Evolutionary conservation across 2,113 vertebrate genomes (phyloP), one percentile per base, ranked within the genome.

Genomic region (Corythaixoides concolor): DNA sequence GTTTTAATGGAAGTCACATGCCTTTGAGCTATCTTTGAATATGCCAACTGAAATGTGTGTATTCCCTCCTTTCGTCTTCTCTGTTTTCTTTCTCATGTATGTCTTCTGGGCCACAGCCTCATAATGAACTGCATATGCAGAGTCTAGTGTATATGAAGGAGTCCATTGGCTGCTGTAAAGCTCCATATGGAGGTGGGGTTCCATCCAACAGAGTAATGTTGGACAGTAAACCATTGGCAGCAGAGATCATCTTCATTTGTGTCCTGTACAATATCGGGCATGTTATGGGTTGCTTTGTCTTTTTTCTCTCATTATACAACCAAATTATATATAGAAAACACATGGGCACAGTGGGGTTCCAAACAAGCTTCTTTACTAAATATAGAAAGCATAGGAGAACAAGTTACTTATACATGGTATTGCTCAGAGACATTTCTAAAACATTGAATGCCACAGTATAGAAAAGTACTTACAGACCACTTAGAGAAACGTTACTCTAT

Each of bases 281-380:
- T 70, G 41, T 87, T 90, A 88, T 45, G 69, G 49, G 30, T 78
- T 97, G 64, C 83, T 96, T 93, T 97, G 88, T 89, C 66, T 93
- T 86, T 80, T 80, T 93, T 75, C 30, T 93, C 70, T 89, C 74
- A 66, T 96, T 85, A 91, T 90, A 67, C 85, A 94, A 93, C 63
- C 64, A 88, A 87, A 96, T 79, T 89, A 93, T 85, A 73, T 90
- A 95, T 92, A 89, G 84, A 95, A 96, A 92, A 80, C 97, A 96
- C 92, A 96, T 97, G 96, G 50, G 60, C 80, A 85, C 86, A 79
- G 58, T 50, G 12, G 94, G 95, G 80, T 85, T 96, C 93, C 92
- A 94, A 94, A 84, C 13, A 93, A 89, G 21, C 35, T 70, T 85
- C 75, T 95, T 94, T 93, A 90, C 92, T 95, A 94, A 93, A 95